phyloP scores from a whole-genome alignment of 1,140 invertebrate genomes.

The Heterodera carotae region DNA sequence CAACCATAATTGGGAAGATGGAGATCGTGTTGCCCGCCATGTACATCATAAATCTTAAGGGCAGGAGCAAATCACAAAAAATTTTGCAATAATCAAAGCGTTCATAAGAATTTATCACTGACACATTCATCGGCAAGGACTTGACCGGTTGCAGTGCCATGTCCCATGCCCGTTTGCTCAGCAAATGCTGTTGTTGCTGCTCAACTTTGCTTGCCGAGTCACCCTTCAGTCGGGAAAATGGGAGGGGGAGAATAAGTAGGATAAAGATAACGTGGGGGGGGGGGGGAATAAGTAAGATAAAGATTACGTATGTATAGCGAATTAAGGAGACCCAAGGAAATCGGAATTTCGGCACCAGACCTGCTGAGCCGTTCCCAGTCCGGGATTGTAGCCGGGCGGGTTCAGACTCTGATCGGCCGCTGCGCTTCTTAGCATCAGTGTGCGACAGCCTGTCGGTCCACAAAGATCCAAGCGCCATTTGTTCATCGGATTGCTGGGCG shows the following conservation, averaged over 20 bases:
- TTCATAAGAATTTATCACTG: not conserved
- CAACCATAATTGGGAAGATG: conserved; percentile 95
- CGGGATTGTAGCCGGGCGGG: conserved; percentile 47
- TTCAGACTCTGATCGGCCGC: conserved; percentile 40
- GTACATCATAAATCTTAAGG: conserved; percentile 53
- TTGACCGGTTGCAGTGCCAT: conserved; percentile 90
- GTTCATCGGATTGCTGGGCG: conserved; percentile 46
- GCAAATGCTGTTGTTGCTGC: conserved; percentile 48
- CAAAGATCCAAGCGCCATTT: conserved; percentile 49
- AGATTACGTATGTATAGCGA: too few species aligned
- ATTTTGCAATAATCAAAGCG: not conserved
- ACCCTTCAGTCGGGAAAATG: not conserved
- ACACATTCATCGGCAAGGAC: conserved; percentile 90
- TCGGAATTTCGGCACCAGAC: not conserved
- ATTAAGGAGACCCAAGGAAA: too few species aligned
- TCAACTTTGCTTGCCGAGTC: conserved; percentile 32
- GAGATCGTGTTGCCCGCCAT: conserved; percentile 90
- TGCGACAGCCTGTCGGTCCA: conserved; percentile 20
- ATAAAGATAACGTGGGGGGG: too few species aligned
- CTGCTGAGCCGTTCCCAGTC: conserved; percentile 32
- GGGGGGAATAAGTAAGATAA: too few species aligned
- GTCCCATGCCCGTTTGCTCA: conserved; percentile 85
- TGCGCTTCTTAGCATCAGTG: conserved; percentile 11
- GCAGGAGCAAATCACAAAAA: conserved; percentile 8
- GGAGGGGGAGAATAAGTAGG: too few species aligned